Evolutionary conservation across 2,888 invertebrate species (phyloP), one percentile per base, ranked within the genome.

Genomic region (Sinodicranocentrus sp.): DNA sequence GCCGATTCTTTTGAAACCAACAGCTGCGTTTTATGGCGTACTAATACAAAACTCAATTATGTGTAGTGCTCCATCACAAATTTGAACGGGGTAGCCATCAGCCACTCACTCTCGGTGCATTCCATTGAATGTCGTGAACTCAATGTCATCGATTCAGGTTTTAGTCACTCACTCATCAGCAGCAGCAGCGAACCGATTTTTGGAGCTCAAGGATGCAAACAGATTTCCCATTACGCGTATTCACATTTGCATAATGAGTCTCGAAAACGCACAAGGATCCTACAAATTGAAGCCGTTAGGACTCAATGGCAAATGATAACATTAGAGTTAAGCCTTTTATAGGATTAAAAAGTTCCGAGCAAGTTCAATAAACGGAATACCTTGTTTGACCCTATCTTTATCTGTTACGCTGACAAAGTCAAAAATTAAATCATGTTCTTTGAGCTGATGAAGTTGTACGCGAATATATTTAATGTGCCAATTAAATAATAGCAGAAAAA

Each of bases 211-310:
- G 33, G 33, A 6, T 33, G 33, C 33, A 33, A n/a, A n/a, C n/a
- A n/a, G n/a, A n/a, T n/a, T 13, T 48, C 48, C 17, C 17, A 48
- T 3, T 3, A 48, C 15, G 17, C 48, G 17, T 48, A 48, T 3
- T 5, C 5, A n/a, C 48, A 48, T 48, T 13, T 48, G n/a, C 17
- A 48, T 48, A 48, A 48, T 15, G 48, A n/a, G 48, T 48, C 33
- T 33, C 5, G 17, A n/a, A 10, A 48, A 48, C 48, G n/a, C 17
- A n/a, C 15, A 5, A n/a, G 39, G 8, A 39, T 8, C 6, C 21
- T 21, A 57, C 57, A 57, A 63, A 63, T 63, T 63, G 63, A 63
- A 63, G 63, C 63, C 63, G 63, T 63, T 63, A 63, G 15, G 63
- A 28, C 63, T 63, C 23, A 63, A n/a, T 33, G 33, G 33, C 19